Base-by-base conservation (phyloP, 2,888 invertebrate genomes). In the Argynnis bischoffii region DNA sequence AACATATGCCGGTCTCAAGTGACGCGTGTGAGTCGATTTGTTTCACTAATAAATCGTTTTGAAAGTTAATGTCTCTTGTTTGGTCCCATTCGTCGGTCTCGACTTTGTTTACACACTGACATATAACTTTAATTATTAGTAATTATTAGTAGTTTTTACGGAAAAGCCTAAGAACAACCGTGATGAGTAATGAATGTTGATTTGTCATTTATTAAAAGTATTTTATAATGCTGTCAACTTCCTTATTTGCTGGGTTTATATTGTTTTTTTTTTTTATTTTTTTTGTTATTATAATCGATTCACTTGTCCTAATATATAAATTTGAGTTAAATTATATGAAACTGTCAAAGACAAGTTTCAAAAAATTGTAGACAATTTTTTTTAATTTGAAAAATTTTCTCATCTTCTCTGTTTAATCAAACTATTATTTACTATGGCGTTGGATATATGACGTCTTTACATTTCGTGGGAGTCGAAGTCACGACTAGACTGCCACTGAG, bases 371-470 rank as follows among this genome's bases (percentile, higher is more conserved):
- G 1, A 26, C 47, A 1, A 18, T 18, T 59, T 48, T n/a, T 11
- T 47, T 48, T 59, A 26, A 18, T 16, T 55, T 47, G 11, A 26
- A 26, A 11, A 11, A 8, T 57, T n/a, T 18, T 46, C 14, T 57
- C 14, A 41, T 13, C 18, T 16, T 55, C 46, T 46, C 21, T 48
- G 6, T 59, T 47, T 48, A 59, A 59, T n/a, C 26, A 11, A 57
- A 26, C 26, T 48, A 48, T 57, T 46, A 46, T 56, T 18, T 47
- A 46, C 21, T 47, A n/a, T 57, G 21, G 47, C 21, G 57, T 57
- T 57, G 21, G 26, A 59, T n/a, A 31, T 59, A 48, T 59, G 48
- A 59, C 26, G 26, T 59, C 48, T 48, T 26, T 48, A n/a, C 26
- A 13, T 26, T 26, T 26, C 47, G 6, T 46, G 14, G 26, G 57